Conservation (phyloP, 2,113 vertebrate genomes). For the Raphicerus campestris region DNA sequence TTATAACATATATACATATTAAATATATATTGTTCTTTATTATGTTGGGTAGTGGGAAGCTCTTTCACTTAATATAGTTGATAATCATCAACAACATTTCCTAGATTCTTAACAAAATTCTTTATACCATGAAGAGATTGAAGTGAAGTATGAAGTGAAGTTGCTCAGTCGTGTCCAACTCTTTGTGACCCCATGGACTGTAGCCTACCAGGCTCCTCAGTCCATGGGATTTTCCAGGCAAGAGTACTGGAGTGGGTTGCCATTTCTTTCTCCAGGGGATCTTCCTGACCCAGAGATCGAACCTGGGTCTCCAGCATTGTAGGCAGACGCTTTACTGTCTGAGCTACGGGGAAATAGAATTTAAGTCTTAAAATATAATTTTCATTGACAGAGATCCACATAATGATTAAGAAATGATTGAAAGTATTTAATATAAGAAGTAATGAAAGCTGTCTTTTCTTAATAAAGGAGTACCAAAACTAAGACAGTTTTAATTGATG, state of each 20-base stretch:
- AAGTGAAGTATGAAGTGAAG: too few species aligned
- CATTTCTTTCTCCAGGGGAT: too few species aligned
- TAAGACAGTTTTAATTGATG: neutral
- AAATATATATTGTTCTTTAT: neutral
- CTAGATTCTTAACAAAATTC: neutral
- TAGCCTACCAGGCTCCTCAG: too few species aligned
- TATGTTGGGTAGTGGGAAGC: neutral
- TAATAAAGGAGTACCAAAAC: neutral
- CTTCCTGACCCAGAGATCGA: too few species aligned
- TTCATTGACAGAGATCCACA: neutral
- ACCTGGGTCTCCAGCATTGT: too few species aligned
- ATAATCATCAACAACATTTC: neutral
- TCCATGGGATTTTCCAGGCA: too few species aligned
- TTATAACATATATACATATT: neutral
- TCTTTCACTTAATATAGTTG: neutral
- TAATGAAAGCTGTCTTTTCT: neutral
- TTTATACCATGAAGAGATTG: neutral
- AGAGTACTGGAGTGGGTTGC: too few species aligned
- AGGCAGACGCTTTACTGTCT: too few species aligned
- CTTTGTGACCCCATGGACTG: too few species aligned
- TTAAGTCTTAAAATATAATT: neutral
- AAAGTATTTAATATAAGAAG: neutral
- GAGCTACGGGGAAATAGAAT: neutral
- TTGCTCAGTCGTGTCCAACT: too few species aligned
- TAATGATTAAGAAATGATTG: neutral